phyloP scores from a whole-genome alignment of 2,113 vertebrate species.

The Hyla sarda region DNA sequence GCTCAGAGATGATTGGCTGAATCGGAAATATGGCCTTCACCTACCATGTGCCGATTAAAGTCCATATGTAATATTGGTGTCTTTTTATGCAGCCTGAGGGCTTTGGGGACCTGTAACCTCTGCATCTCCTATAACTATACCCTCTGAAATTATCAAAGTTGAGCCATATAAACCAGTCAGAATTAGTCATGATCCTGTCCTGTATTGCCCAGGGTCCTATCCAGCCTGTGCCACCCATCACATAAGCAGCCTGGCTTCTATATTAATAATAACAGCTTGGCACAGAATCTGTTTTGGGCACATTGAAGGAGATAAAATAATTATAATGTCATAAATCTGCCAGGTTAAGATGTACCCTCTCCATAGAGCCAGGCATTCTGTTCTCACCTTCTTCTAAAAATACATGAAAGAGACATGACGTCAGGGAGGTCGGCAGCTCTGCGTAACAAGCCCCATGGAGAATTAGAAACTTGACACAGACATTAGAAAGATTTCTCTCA shows the following conservation, averaged over 20 bases:
- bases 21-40: no score
- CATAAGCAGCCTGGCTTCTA: not conserved
- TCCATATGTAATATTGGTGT: no score
- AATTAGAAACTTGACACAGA: not conserved
- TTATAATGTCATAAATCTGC: not conserved
- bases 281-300: not conserved
- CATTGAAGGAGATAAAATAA: not conserved
- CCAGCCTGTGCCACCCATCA: not conserved
- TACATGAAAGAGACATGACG: slow-evolving; percentile 24
- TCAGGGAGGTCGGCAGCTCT: not conserved
- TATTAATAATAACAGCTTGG: not conserved
- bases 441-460: not conserved
- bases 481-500: not conserved
- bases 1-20: no score
- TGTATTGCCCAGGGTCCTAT: not conserved
- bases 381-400: slow-evolving; percentile 13
- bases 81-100: no score
- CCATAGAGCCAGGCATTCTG: not conserved
- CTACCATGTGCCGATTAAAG: no score
- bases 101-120: no score
- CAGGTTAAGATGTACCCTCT: not conserved
- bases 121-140: no score
- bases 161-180: no score
- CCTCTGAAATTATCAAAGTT: no score
- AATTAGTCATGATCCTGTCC: no score